These are phyloP conservation scores for Acheta domesticus DNA, from an alignment of 2,888 invertebrate species.

Conservation along the genomic window DNA sequence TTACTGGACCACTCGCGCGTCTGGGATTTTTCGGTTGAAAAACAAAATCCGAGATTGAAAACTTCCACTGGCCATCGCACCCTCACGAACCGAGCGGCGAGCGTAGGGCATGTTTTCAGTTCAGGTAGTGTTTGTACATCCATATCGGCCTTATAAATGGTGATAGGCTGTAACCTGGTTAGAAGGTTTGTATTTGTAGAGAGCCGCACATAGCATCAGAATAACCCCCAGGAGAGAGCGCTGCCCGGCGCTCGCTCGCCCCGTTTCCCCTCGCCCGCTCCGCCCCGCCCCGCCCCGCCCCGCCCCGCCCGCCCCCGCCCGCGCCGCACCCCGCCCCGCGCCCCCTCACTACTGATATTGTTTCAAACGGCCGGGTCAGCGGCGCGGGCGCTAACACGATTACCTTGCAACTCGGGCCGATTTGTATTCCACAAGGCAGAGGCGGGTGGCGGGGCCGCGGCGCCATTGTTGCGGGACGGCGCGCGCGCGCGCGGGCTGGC, in stretches of 20 bases:
- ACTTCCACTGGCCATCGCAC: not conserved
- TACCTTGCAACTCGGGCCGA: conserved; percentile 35
- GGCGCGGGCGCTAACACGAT: conserved; percentile 34
- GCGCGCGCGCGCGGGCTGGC: conserved; percentile 19
- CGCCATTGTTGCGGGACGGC: conserved; percentile 21
- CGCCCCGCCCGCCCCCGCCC: not conserved
- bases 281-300: conserved; percentile 21
- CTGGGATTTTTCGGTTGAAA: conserved; percentile 2
- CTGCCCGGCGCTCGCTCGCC: conserved; percentile 19
- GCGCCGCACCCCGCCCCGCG: not conserved
- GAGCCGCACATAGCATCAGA: conserved; percentile 32
- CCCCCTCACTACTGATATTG: conserved; percentile 28
- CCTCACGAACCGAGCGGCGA: not conserved
- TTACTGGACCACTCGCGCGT: not conserved
- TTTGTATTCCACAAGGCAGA: conserved; percentile 34
- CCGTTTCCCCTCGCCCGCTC: conserved; percentile 21
- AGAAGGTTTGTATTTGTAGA: conserved; percentile 33
- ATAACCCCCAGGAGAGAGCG: conserved; percentile 34
- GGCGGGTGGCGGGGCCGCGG: conserved; percentile 22
- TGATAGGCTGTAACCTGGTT: conserved; percentile 37
- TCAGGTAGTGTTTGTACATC: conserved; percentile 18
- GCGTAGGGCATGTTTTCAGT: conserved; percentile 11
- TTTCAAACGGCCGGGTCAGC: conserved; percentile 33
- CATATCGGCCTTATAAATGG: conserved; percentile 36
- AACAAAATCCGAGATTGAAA: conserved; percentile 18